Evolutionary conservation across 2,888 invertebrate species (phyloP), one percentile per base, ranked within the genome.

Genomic region (Drosophila kanekoi): DNA sequence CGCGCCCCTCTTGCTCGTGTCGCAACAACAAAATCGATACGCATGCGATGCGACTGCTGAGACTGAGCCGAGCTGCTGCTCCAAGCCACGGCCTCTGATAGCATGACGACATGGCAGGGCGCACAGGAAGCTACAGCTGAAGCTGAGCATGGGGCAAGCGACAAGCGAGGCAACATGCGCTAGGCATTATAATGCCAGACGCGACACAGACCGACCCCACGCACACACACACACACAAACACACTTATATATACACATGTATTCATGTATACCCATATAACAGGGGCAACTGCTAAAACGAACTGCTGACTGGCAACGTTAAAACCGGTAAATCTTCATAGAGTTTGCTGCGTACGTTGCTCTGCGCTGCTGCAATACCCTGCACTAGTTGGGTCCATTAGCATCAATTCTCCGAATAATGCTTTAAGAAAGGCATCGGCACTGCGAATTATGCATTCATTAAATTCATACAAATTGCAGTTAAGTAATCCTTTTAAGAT

Each of bases 291-390:
- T 67, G 70, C 68, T 72, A 40, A 57, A 76, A 51, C 68, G 72
- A 80, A 86, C 88, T 84, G 83, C 83, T 87, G 87, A 84, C 84
- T 87, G 84, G 87, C 87, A 87, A 81, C 76, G 85, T 82, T 89
- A 82, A 87, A 84, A 87, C 87, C 89, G 87, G 89, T 87, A 89
- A 87, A 87, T 88, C 87, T 89, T 87, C 85, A 79, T 89, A 79
- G 87, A 82, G 82, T 61, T 81, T 74, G 75, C 73, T 73, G 76
- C 81, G 79, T 72, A 77, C 81, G 53, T 75, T 72, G 77, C 67
- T 76, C 76, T 57, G 62, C 41, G 5, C 53, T 41, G 59, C 38
- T 60, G 14, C 1, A 49, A 66, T 75, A 53, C 77, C 45, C 74
- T 75, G 49, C 77, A 40, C 74, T 75, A 18, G 44, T 54, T 13